Evolutionary conservation across 2,888 invertebrate species (phyloP), one percentile per base, ranked within the genome.

Genomic region (Nomada fabriciana): DNA sequence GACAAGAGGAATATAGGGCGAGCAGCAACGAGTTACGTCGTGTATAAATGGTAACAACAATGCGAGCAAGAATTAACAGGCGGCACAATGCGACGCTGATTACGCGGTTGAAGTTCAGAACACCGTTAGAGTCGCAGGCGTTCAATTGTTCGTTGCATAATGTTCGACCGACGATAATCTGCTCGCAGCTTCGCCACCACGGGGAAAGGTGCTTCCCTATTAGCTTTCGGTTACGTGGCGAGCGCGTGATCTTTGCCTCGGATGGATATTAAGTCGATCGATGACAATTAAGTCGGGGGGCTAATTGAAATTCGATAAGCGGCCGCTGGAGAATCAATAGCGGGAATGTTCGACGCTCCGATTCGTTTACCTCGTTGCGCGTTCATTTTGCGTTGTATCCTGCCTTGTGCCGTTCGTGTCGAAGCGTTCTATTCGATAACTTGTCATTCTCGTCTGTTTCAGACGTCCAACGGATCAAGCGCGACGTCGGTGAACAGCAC

Each of bases 171-270:
- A 68, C 68, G 82, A 70, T 86, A 86, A 84, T 82, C 82, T 65
- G 63, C 42, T 77, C 52, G 60, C 76, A 72, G 79, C 55, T 42
- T 65, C 61, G 25, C 57, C 20, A 15, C 42, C 71, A 23, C 60
- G 67, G 57, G 29, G 72, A 84, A 65, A 82, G 75, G 86, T 80
- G 84, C 87, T 84, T 84, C 84, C 76, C 72, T 77, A 86, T 86
- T 86, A 84, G 69, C 73, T 59, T 57, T 63, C 64, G 84, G 76
- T 86, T 79, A 84, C 73, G 76, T 76, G 64, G 76, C 23, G 50
- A 23, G 65, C 78, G 71, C 74, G 76, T 76, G 76, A 76, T 70
- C 76, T 76, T 69, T 71, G 64, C 74, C 59, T 52, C 53, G 59
- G 71, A 71, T 42, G 60, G 71, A 52, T 64, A 72, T 76, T 75